Evolutionary conservation across 2,888 invertebrate species (phyloP).

Genomic region (Melipona beecheii): DNA sequence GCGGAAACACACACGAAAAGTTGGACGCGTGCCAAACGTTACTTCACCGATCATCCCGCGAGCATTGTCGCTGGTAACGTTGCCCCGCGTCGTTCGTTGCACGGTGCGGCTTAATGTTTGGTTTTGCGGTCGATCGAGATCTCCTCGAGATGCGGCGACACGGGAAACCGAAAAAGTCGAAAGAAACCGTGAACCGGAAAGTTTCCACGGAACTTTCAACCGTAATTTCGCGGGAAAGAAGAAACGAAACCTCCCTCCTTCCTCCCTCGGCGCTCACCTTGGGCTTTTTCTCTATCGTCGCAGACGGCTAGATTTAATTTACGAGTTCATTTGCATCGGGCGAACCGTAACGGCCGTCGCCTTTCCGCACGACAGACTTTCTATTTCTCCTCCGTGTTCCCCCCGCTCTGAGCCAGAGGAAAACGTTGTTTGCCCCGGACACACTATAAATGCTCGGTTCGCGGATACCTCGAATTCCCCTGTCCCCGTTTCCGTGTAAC

Average conservation of each 20-base stretch:
- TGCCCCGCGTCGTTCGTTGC: neutral
- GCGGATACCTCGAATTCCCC: neutral
- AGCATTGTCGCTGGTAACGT: slow-evolving; percentile 2
- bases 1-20: too few relatives aligned
- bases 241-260: neutral
- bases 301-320: slow-evolving; percentile 72
- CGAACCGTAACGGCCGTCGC: slow-evolving; percentile 52
- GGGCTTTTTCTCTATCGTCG: slow-evolving; percentile 20
- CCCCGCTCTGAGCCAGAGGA: too few relatives aligned
- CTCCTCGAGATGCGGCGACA: neutral
- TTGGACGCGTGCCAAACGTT: neutral
- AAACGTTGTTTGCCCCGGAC: neutral
- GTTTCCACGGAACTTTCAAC: slow-evolving; percentile 50
- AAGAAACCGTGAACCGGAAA: slow-evolving; percentile 41
- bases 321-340: slow-evolving; percentile 70
- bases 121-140: slow-evolving; percentile 36
- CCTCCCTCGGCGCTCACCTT: neutral
- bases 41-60: neutral
- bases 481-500: neutral
- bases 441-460: neutral
- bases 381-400: neutral
- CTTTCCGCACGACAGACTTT: slow-evolving; percentile 28
- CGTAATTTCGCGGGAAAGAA: slow-evolving; percentile 52
- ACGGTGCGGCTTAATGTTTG: slow-evolving; percentile 1
- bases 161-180: neutral